Evolutionary conservation across 2,797 vertebrate genomes (phyloP).

Genomic region (Podarcis siculus): DNA sequence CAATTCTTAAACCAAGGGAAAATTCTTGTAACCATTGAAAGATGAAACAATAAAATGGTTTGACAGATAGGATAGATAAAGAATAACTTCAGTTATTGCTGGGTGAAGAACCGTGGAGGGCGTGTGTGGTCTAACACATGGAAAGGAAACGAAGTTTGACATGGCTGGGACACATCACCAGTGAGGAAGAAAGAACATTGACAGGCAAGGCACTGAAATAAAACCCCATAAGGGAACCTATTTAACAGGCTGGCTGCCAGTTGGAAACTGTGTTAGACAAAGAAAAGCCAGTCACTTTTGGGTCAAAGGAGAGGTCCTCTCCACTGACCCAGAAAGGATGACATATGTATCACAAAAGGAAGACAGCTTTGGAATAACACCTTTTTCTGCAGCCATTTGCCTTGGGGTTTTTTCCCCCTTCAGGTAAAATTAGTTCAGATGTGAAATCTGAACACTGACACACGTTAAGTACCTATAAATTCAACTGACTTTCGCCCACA

Average conservation of each 20-base stretch:
- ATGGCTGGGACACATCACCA: constrained; percentile 51
- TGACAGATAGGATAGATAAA: constrained; percentile 36
- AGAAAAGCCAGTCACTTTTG: constrained; percentile 6
- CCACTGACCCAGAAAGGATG: constrained; percentile 24
- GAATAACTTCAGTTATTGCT: constrained; percentile 43
- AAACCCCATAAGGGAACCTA: constrained; percentile 55
- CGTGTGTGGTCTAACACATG: constrained; percentile 29
- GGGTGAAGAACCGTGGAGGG: constrained; percentile 26
- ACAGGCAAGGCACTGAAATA: constrained; percentile 51
- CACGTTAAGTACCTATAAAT: not conserved
- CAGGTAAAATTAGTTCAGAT: constrained; percentile 15
- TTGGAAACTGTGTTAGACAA: constrained; percentile 39
- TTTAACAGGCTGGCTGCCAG: constrained; percentile 45
- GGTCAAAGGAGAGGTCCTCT: not conserved
- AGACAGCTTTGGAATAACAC: constrained; percentile 1
- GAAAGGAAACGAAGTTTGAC: constrained; percentile 66
- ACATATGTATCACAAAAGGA: constrained; percentile 27
- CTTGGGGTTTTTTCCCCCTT: not conserved
- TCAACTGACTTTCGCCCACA: not conserved
- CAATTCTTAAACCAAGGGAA: constrained; percentile 18
- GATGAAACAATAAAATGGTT: constrained; percentile 54
- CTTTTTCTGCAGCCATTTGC: constrained; percentile 32
- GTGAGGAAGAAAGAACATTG: constrained; percentile 41
- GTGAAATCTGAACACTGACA: constrained; percentile 17
- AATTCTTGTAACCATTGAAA: constrained; percentile 34